Base-by-base conservation (phyloP, 2,797 vertebrate genomes). In the Coilia nasus region DNA sequence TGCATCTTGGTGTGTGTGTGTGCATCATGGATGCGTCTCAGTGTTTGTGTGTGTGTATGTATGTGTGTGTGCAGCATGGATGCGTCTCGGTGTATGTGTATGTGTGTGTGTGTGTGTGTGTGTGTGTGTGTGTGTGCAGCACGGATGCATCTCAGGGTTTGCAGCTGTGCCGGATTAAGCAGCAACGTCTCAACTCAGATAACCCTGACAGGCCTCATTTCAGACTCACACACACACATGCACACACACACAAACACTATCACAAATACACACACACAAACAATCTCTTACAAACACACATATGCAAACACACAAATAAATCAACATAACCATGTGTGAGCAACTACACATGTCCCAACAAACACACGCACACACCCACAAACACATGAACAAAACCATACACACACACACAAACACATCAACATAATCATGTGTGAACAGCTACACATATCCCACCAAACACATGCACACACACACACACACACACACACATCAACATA, bases 371-470 rank as follows among this genome's bases (percentile, higher is more conserved):
- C 15, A 67, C 82, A 35, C 21, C 0, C 56, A 82, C 7, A 64
- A n/a, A 64, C 23, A 64, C 7, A 64, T 2, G 25, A 6, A 64
- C 23, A 64, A n/a, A 31, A 23, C 28, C 25, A 31, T 11, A 35
- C 64, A 31, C 81, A 81, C 81, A 50, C 46, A 15, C 44, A 81
- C 41, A 81, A 2, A 81, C 81, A 81, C 35, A 81, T 41, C 5
- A 41, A 41, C 35, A 41, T 41, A 41, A 41, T 5, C 35, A 41
- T 41, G 35, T 41, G 35, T 41, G 35, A 41, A 41, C 35, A 41
- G 35, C 35, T 41, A 41, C 35, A 41, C 35, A 41, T 41, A 5
- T 41, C 35, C 35, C 35, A 41, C 2, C 41, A n/a, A 19, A 60
- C 19, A n/a, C 59, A n/a, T 1, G n/a, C 59, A 62, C 59, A 62